phyloP scores from a whole-genome alignment of 2,888 invertebrate genomes.

The Drosophila rubida region DNA sequence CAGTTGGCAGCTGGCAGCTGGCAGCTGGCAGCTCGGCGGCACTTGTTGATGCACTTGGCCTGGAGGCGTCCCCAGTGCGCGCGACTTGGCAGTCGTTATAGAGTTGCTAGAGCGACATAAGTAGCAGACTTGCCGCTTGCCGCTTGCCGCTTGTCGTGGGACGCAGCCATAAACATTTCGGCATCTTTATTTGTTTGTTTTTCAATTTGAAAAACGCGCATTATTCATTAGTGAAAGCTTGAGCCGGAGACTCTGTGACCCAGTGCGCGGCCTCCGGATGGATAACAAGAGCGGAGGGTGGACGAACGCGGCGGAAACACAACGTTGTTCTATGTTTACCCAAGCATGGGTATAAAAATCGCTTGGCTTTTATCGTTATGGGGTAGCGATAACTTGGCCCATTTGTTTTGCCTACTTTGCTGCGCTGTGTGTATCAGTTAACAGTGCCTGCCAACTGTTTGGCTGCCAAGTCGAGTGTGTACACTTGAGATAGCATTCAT shows the following conservation, averaged over 20 bases:
- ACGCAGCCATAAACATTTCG: constrained; percentile 21
- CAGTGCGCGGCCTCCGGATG: too few species aligned
- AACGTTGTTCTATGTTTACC: constrained; percentile 54
- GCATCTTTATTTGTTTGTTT: constrained; percentile 74
- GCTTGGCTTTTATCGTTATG: constrained; percentile 73
- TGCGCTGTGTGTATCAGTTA: constrained; percentile 63
- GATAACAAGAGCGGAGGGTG: too few species aligned
- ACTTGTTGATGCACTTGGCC: constrained; percentile 57
- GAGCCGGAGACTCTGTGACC: constrained; percentile 2
- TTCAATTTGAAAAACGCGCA: constrained; percentile 68
- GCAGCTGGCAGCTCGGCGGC: constrained; percentile 7
- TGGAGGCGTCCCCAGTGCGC: constrained; percentile 3
- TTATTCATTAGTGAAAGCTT: constrained; percentile 67
- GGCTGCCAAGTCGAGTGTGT: constrained; percentile 80
- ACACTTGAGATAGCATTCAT: constrained; percentile 75
- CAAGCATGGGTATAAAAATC: constrained; percentile 71
- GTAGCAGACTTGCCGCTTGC: too few species aligned
- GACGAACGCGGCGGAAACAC: too few species aligned
- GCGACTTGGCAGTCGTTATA: constrained; percentile 1
- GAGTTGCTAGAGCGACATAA: not conserved
- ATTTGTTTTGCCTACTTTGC: constrained; percentile 72
- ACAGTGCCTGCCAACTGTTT: constrained; percentile 58
- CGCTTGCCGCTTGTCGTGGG: too few species aligned
- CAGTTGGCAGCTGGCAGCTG: constrained; percentile 23
- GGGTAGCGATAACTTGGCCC: constrained; percentile 62